Base-by-base conservation (phyloP, 2,113 vertebrate species). In the Cebus imitator region DNA sequence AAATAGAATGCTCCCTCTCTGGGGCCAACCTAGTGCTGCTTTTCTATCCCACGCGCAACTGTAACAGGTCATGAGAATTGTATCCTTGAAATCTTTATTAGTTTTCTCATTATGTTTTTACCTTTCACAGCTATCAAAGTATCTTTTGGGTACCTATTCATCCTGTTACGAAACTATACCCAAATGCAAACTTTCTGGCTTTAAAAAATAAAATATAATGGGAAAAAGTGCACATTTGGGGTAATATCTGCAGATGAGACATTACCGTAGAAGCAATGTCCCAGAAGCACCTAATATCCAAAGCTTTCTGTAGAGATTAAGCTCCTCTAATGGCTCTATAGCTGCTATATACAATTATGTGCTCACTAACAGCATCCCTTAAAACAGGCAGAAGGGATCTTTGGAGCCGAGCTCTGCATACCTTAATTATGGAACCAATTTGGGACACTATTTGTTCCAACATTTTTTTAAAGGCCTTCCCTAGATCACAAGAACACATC, bases 351-450 rank as follows among this genome's bases (percentile, higher is more conserved):
- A 98, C 97, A 98, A 98, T 98, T 98, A 98, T 98, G 94, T 97
- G 81, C 93, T 95, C 96, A 83, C 97, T 97, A 97, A 97, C 96
- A 96, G 97, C 92, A 97, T 97, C 97, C 98, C 94, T 96, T 95
- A 98, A 99, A 99, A 98, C 98, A 98, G 97, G 98, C 98, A 79
- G 96, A 98, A 98, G 98, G 91, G 97, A 98, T 97, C 97, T 98
- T 98, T 90, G 93, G 81, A 98, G 96, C 98, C 79, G 94, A 98
- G 98, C 98, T 98, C 98, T 98, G 98, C 98, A 98, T 97, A 98
- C 98, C 98, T 98, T 99, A 98, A 99, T 99, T 99, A 98, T 52
- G 98, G 98, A 98, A 98, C 98, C 98, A 98, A 98, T 99, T 98
- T 98, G 98, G 98, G 98, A 98, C 98, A 97, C 20, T 98, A 96